Conservation (phyloP, 2,113 vertebrate species). For the Engystomops pustulosus region DNA sequence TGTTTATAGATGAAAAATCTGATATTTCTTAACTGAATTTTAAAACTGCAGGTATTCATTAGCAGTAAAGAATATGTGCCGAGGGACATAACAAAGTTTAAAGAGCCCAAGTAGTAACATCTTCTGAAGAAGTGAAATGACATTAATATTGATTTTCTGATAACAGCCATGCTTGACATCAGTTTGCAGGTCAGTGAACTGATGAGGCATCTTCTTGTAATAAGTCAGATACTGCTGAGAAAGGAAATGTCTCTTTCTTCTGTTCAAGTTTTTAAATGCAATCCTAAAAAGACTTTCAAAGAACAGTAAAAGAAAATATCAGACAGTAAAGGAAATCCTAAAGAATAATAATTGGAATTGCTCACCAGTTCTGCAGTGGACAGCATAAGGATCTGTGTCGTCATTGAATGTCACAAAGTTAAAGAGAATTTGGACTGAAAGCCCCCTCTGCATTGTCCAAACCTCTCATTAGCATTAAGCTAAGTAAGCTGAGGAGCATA, state of each 20-base stretch:
- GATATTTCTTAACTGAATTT: background rate
- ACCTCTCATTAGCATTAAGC: no score
- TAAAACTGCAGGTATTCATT: background rate
- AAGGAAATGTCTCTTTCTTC: background rate
- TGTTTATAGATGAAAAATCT: no score
- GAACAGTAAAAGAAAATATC: background rate
- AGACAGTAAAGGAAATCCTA: no score
- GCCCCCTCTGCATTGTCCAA: no score
- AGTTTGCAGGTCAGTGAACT: constrained; percentile 49
- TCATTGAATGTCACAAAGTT: no score
- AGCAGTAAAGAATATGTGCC: background rate
- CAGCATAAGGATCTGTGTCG: no score
- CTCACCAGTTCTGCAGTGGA: no score
- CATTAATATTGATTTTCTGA: constrained; percentile 42
- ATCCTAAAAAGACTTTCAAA: background rate
- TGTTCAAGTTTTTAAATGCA: constrained; percentile 17
- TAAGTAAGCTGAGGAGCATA: no score
- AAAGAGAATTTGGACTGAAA: no score
- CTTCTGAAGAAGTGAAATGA: background rate
- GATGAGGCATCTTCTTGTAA: constrained; percentile 45
- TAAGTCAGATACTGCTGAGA: constrained; percentile 6
- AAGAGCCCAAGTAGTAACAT: constrained; percentile 5
- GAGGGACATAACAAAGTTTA: background rate
- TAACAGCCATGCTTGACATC: constrained; percentile 44
- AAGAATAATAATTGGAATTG: background rate